Evolutionary conservation across 2,888 invertebrate genomes (phyloP).

Genomic region (Eilema griseolum): DNA sequence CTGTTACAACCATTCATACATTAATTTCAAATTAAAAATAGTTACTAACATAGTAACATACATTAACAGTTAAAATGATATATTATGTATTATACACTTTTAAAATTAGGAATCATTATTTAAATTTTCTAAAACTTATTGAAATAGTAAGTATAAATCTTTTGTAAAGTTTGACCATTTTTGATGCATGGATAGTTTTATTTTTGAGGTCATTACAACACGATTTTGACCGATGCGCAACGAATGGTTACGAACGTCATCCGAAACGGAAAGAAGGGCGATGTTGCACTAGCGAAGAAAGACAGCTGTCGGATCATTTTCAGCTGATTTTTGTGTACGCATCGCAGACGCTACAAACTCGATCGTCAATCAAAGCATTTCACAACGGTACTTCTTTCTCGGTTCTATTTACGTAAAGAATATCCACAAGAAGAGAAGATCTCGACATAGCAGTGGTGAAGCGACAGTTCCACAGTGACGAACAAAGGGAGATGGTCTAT

Average conservation of each 20-base stretch:
- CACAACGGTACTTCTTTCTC: slow-evolving; percentile 44
- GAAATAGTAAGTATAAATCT: not conserved
- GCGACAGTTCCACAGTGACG: slow-evolving; percentile 58
- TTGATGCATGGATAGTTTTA: slow-evolving; percentile 52
- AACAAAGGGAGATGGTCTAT: slow-evolving; percentile 84
- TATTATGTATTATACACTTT: too few species aligned
- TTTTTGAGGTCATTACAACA: slow-evolving; percentile 73
- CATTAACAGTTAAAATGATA: too few species aligned
- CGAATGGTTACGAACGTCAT: slow-evolving; percentile 76
- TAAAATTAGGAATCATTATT: not conserved
- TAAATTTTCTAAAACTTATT: not conserved
- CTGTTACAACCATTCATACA: not conserved
- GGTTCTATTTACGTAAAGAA: slow-evolving; percentile 32
- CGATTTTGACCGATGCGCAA: slow-evolving; percentile 70
- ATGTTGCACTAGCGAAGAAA: slow-evolving; percentile 69
- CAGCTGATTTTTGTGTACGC: slow-evolving; percentile 87
- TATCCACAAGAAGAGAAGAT: slow-evolving; percentile 31
- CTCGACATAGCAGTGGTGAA: slow-evolving; percentile 39
- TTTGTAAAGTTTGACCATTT: slow-evolving; percentile 24
- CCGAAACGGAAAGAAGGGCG: slow-evolving; percentile 65
- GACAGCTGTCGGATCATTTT: slow-evolving; percentile 86
- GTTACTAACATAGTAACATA: too few species aligned
- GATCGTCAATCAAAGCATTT: slow-evolving; percentile 52
- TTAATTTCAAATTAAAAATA: not conserved
- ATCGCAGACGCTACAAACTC: slow-evolving; percentile 57